These are phyloP conservation scores for Ophion costatus DNA, from an alignment of 2,888 invertebrate genomes.

Conservation along the genomic window DNA sequence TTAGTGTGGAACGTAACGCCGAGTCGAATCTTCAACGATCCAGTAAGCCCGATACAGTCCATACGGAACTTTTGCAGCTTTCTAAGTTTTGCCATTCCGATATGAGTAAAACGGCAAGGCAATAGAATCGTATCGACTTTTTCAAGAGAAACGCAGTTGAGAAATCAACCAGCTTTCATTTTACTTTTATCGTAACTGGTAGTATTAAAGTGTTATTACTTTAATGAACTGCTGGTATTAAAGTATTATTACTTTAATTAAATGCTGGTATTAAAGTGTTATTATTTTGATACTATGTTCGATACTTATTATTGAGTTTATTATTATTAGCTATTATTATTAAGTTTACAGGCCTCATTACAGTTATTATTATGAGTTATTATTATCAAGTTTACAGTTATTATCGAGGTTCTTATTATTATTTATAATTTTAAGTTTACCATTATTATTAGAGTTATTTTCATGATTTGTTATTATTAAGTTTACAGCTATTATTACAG, in stretches of 20 bases:
- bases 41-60: background rate
- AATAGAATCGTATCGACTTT: conserved; percentile 29
- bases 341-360: background rate
- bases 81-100: conserved; percentile 7
- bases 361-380: background rate
- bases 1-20: background rate
- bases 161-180: conserved; percentile 18
- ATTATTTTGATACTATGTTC: background rate
- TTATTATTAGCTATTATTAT: background rate
- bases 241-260: background rate
- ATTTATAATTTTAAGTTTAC: too few relatives aligned
- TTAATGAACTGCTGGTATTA: background rate
- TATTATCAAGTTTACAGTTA: background rate
- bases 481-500: background rate
- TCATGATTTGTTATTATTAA: background rate
- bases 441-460: too few relatives aligned
- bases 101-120: conserved; percentile 1
- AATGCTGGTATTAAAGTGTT: too few relatives aligned
- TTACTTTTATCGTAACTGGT: background rate
- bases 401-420: background rate
- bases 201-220: background rate
- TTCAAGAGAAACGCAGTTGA: background rate
- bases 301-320: too few relatives aligned
- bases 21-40: background rate
- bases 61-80: background rate